A percentile compares a stretch with the other conserved stretches of the same genome.
phyloP scores from a whole-genome alignment of 2,888 invertebrate species.

The Ceraclea dissimilis region DNA sequence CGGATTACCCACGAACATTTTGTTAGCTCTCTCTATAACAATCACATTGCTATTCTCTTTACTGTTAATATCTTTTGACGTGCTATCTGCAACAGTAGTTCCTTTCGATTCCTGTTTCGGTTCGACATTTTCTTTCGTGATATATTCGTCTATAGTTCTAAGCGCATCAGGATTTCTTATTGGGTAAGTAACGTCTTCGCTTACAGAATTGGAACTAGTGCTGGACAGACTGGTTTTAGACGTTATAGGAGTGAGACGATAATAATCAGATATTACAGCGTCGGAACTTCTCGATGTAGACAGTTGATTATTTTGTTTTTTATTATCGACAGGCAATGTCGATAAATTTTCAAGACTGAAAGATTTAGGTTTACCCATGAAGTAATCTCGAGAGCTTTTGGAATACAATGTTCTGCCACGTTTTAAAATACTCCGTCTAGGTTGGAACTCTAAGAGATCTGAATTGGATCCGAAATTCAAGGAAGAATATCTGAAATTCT shows the following conservation, averaged over 20 bases:
- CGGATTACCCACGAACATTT: too few species aligned
- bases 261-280: constrained; percentile 4
- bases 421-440: constrained; percentile 5
- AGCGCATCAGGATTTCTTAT: neutral
- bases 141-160: too few species aligned
- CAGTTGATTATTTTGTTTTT: constrained; percentile 2
- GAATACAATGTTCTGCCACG: constrained; percentile 34
- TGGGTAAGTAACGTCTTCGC: neutral
- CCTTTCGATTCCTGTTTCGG: too few species aligned
- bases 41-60: too few species aligned
- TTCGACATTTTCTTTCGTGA: too few species aligned
- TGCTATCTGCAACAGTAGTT: too few species aligned
- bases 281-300: constrained; percentile 4
- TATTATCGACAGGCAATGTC: neutral
- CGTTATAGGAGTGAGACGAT: constrained; percentile 5
- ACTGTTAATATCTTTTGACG: too few species aligned
- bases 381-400: constrained; percentile 35
- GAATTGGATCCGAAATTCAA: neutral
- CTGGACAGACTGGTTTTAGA: neutral
- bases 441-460: neutral
- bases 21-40: too few species aligned
- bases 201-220: neutral
- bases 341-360: constrained; percentile 41
- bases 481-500: too few species aligned
- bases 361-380: constrained; percentile 42